Evolutionary conservation across 2,888 invertebrate species (phyloP).

Genomic region (Bhutanitis thaidina): DNA sequence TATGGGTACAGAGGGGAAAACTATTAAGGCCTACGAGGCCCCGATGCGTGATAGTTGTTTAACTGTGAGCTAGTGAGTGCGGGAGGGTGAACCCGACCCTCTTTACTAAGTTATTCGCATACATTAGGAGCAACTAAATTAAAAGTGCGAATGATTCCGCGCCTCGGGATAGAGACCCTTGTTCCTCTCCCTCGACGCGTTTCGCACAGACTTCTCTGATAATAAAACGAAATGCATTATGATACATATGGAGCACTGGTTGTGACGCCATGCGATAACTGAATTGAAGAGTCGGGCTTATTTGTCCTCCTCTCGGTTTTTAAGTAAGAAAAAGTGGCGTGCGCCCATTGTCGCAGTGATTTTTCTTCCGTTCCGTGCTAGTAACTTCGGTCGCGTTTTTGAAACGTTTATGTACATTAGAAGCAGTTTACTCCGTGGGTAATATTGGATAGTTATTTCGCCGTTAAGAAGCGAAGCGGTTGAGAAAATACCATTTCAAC

Average conservation of each 20-base stretch:
- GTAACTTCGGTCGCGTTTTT: conserved; percentile 1
- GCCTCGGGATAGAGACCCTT: conserved; percentile 46
- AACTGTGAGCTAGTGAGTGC: conserved; percentile 57
- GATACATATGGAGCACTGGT: conserved; percentile 69
- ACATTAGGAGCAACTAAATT: conserved; percentile 77
- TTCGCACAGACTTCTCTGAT: conserved; percentile 49
- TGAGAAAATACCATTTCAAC: neutral
- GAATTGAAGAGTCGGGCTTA: conserved; percentile 56
- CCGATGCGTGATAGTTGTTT: conserved; percentile 71
- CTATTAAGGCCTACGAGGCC: conserved; percentile 73
- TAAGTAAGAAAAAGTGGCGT: conserved; percentile 39
- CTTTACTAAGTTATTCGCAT: conserved; percentile 67
- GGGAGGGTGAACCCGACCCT: conserved; percentile 45
- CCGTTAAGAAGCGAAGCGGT: neutral
- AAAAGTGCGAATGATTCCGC: conserved; percentile 74
- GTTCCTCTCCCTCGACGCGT: conserved; percentile 37
- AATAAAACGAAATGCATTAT: conserved; percentile 74
- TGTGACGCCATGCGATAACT: conserved; percentile 52
- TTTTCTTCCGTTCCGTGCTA: conserved; percentile 25
- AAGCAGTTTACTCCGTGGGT: neutral
- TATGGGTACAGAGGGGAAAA: conserved; percentile 72
- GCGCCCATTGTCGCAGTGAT: conserved; percentile 34
- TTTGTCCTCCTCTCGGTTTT: conserved; percentile 46
- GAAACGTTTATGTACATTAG: neutral
- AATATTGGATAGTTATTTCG: neutral